Percentiles rank a stretch among this genome's conserved stretches.
Evolutionary conservation across 2,888 invertebrate genomes (phyloP).

Genomic region (Azorinus chamasolen): DNA sequence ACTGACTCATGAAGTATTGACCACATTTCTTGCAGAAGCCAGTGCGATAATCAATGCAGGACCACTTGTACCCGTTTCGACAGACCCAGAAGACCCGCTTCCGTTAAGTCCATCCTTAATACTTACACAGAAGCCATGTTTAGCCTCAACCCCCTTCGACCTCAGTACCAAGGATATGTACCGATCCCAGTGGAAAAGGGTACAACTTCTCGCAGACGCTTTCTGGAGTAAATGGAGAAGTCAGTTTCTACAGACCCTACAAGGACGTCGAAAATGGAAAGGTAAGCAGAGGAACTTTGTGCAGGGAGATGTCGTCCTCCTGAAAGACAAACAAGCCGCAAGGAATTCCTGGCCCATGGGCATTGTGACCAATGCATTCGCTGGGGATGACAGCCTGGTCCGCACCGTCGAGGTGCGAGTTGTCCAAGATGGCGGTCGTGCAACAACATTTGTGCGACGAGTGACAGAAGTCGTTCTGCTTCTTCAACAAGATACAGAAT

Average conservation of each 20-base stretch:
- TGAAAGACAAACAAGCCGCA: conserved; percentile 25
- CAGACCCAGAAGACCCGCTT: conserved; percentile 9
- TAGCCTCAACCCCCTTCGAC: neutral
- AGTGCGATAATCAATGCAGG: conserved; percentile 25
- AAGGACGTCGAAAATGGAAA: conserved; percentile 32
- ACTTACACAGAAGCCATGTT: conserved; percentile 1
- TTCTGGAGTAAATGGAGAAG: conserved; percentile 45
- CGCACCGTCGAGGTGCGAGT: conserved; percentile 36
- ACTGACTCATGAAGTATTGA: conserved; percentile 34
- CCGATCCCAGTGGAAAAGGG: conserved; percentile 32
- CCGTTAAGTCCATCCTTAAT: conserved; percentile 5
- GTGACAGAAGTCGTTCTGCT: too few relatives aligned
- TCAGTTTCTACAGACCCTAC: conserved; percentile 41
- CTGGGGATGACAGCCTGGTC: conserved; percentile 28
- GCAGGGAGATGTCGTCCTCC: conserved; percentile 43
- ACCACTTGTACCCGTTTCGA: conserved; percentile 13
- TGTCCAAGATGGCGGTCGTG: conserved; percentile 5
- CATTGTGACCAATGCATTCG: conserved; percentile 15
- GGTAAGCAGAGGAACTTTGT: conserved; percentile 10
- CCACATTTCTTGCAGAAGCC: conserved; percentile 29
- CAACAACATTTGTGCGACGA: too few relatives aligned
- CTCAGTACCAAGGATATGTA: conserved; percentile 29
- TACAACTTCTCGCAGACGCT: conserved; percentile 30
- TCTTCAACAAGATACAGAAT: too few relatives aligned
- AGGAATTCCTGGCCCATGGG: conserved; percentile 45